Evolutionary conservation across 1,140 invertebrate species (phyloP), one percentile per base, ranked within the genome.

Genomic region (Zophobas atratus): DNA sequence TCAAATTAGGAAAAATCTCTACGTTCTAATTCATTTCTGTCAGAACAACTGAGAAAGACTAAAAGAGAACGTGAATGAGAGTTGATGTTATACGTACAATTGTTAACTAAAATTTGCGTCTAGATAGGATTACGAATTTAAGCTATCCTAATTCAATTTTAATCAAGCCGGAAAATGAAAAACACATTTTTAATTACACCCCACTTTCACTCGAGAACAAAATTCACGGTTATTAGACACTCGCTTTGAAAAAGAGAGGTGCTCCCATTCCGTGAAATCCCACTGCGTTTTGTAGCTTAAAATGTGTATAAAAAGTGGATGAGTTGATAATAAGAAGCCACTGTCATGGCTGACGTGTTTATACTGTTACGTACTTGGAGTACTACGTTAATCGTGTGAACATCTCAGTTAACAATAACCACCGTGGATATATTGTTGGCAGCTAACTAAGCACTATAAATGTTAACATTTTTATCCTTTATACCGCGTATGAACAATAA

Each of bases 101-200:
- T 67, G 60, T 67, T 67, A 67, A 43, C 60, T 67, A 39, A 67
- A 67, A 67, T 67, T 67, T 67, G 60, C 60, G 60, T 67, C 60
- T 67, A 67, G 60, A 67, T 67, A 67, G 60, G 60, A 67, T 67
- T 67, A 67, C 60, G 60, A 36, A 39, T 67, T 67, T 67, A 67
- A 67, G 60, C 60, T 67, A 67, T 43, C n/a, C 60, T 67, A 67
- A 67, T 67, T 67, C 60, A 67, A 67, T 67, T 67, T 67, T 67
- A 67, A 67, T 67, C 60, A 67, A 67, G 60, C 39, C 20, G 39
- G 60, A 43, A 67, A 67, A 67, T 67, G 60, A 67, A 67, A 67
- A 67, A 67, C 60, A 67, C 60, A 43, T 67, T 67, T 67, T 67
- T 67, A 67, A 67, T 67, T 43, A 67, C 60, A 6, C 60, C 5